Percentiles rank a stretch among this genome's conserved stretches.
Evolutionary conservation across 1,140 invertebrate genomes (phyloP).

Genomic region (Hypothenemus hampei): DNA sequence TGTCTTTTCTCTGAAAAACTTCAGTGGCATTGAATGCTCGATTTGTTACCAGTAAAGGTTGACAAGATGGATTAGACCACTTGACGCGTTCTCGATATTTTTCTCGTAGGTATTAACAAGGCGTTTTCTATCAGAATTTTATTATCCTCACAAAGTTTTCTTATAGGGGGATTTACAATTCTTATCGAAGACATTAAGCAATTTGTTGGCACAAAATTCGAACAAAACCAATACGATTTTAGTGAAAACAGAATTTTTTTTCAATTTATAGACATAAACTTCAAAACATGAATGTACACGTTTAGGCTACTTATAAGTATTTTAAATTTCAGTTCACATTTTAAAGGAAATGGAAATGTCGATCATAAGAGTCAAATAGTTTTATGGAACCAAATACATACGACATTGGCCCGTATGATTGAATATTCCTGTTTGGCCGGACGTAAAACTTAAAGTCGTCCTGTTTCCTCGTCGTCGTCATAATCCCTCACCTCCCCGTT

Average conservation of each 20-base stretch:
- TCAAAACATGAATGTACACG: background rate
- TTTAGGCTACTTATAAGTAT: background rate
- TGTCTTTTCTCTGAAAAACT: constrained; percentile 22
- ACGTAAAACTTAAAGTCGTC: constrained; percentile 25
- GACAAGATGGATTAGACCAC: constrained; percentile 7
- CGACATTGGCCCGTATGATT: constrained; percentile 26
- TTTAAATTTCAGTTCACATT: background rate
- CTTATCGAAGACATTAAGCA: too few species aligned
- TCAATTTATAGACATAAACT: background rate
- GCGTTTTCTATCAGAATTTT: too few species aligned
- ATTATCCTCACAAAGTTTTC: too few species aligned
- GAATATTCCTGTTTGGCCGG: constrained; percentile 21
- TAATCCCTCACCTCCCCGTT: too few species aligned
- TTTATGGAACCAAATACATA: constrained; percentile 24
- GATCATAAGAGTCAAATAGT: background rate
- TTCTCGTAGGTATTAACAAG: too few species aligned
- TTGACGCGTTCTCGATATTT: background rate
- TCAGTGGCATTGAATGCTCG: constrained; percentile 2
- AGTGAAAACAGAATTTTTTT: background rate
- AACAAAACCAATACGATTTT: background rate
- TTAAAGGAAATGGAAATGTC: background rate
- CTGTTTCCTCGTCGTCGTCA: too few species aligned
- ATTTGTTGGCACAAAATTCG: background rate
- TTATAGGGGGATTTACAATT: too few species aligned
- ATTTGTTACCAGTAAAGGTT: constrained; percentile 8